Evolutionary conservation across 2,797 vertebrate species (phyloP).

Genomic region (Triplophysa bombifrons): DNA sequence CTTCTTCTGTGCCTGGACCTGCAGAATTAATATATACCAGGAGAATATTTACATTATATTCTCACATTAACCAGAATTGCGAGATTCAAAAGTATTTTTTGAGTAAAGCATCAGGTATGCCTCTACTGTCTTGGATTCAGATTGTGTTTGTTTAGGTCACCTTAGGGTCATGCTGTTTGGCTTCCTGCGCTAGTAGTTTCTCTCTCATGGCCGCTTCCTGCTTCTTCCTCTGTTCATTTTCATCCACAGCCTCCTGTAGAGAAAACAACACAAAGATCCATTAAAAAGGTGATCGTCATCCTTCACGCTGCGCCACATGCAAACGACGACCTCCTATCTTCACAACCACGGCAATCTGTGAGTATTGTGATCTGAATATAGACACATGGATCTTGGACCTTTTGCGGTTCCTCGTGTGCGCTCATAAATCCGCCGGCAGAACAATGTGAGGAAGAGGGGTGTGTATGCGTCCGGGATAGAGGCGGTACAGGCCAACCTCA

Average conservation of each 20-base stretch:
- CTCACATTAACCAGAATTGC: not conserved
- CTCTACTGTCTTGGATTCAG: not conserved
- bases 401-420: constrained; percentile 70
- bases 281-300: constrained; percentile 34
- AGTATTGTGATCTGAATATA: constrained; percentile 7
- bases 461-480: constrained; percentile 71
- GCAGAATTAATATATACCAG: not conserved
- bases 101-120: too few relatives aligned
- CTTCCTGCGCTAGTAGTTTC: constrained; percentile 94
- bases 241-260: constrained; percentile 87
- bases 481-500: constrained; percentile 56
- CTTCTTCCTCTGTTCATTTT: constrained; percentile 91
- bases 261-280: constrained; percentile 52
- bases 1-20: constrained; percentile 84
- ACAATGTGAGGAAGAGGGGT: constrained; percentile 82
- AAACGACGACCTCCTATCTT: not conserved
- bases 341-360: constrained; percentile 20
- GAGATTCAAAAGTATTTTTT: too few relatives aligned
- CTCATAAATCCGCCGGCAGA: constrained; percentile 77
- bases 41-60: too few relatives aligned
- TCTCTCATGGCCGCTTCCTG: constrained; percentile 93
- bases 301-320: not conserved
- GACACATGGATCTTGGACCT: constrained; percentile 58
- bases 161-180: constrained; percentile 85
- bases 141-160: constrained; percentile 59